Evolutionary conservation across 2,113 vertebrate genomes (phyloP).

Genomic region (Microtus oregoni): DNA sequence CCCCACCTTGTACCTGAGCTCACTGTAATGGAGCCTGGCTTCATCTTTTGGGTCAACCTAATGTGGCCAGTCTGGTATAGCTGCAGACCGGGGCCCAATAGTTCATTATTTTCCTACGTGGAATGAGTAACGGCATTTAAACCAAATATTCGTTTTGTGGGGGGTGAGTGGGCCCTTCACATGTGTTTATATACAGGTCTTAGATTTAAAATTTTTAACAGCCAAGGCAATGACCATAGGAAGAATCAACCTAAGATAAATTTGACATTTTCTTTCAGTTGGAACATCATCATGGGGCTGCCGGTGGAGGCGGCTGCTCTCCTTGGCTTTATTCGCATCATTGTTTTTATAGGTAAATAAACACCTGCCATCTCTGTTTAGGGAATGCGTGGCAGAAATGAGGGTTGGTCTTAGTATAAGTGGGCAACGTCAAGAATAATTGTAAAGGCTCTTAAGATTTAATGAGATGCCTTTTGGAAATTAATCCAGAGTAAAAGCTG

Average conservation of each 20-base stretch:
- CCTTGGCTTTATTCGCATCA: neutral
- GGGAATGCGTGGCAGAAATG: neutral
- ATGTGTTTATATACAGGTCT: neutral
- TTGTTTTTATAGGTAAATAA: neutral
- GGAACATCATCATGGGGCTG: neutral
- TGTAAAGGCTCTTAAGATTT: constrained; percentile 39
- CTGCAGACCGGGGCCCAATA: neutral
- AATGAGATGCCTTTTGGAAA: constrained; percentile 36
- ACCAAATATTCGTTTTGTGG: neutral
- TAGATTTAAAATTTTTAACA: neutral
- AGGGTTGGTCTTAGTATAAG: neutral
- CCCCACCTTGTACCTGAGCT: neutral
- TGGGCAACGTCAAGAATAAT: neutral
- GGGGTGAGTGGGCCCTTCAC: accelerated
- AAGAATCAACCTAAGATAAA: neutral
- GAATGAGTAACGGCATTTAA: neutral
- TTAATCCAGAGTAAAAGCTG: neutral
- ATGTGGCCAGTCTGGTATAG: neutral
- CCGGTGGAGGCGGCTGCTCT: neutral
- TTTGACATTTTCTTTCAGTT: neutral
- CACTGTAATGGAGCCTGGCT: neutral
- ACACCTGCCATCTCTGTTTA: neutral
- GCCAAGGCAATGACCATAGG: neutral
- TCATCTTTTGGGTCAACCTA: neutral
- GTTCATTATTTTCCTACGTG: neutral